These are phyloP conservation scores for Chymomyza caudatula DNA, from an alignment of 2,888 invertebrate genomes.

Conservation along the genomic window DNA sequence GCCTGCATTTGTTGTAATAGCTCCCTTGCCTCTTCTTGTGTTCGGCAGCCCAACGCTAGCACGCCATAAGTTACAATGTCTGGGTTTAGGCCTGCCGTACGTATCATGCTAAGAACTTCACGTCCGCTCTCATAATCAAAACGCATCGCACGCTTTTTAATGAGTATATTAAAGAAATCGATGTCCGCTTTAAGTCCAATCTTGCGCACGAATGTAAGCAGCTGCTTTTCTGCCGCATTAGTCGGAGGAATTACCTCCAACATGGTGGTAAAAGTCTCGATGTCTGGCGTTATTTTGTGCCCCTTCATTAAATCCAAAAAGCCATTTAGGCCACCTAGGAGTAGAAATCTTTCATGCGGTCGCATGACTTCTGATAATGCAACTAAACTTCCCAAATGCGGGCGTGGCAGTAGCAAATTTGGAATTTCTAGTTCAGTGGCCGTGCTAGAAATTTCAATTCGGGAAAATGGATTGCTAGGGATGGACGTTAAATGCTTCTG, in stretches of 20 bases:
- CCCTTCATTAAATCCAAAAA: conserved; percentile 86
- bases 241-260: conserved; percentile 85
- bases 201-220: conserved; percentile 82
- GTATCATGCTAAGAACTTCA: conserved; percentile 81
- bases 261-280: conserved; percentile 88
- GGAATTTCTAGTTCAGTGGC: conserved; percentile 78
- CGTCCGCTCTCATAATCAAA: conserved; percentile 84
- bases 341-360: conserved; percentile 84
- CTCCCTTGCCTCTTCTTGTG: conserved; percentile 81
- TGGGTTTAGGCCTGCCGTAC: conserved; percentile 81
- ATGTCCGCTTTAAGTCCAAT: conserved; percentile 84
- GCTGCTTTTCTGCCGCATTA: conserved; percentile 83
- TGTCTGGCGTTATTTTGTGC: conserved; percentile 84
- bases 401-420: conserved; percentile 82
- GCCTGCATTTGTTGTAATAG: conserved; percentile 85
- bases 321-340: conserved; percentile 87
- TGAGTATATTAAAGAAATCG: conserved; percentile 91
- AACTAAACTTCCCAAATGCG: conserved; percentile 82
- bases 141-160: conserved; percentile 87
- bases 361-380: conserved; percentile 81
- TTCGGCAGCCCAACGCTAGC: conserved; percentile 87
- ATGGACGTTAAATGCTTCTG: not conserved
- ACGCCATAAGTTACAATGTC: conserved; percentile 92
- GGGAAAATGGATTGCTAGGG: not conserved
- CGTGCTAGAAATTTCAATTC: conserved; percentile 10